Evolutionary conservation across 2,888 invertebrate genomes (phyloP).

Genomic region (Stenichneumon culpator): DNA sequence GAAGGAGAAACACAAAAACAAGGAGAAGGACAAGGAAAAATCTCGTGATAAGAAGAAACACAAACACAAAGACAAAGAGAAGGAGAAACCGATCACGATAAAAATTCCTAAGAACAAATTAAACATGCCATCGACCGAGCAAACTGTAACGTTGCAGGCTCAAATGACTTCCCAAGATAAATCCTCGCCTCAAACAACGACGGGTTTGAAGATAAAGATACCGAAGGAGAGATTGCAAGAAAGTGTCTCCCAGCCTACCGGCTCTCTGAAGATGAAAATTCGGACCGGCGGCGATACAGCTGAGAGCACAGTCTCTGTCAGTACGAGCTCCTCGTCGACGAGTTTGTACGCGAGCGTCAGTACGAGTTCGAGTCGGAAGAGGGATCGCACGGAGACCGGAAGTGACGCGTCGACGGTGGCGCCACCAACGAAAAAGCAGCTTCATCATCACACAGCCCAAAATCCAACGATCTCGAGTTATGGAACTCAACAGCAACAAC

Average conservation of each 20-base stretch:
- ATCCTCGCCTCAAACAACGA: slow-evolving; percentile 77
- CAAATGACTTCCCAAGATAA: slow-evolving; percentile 65
- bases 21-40: slow-evolving; percentile 87
- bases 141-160: slow-evolving; percentile 50
- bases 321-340: slow-evolving; percentile 33
- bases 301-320: slow-evolving; percentile 62
- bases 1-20: slow-evolving; percentile 93
- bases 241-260: slow-evolving; percentile 70
- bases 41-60: slow-evolving; percentile 91
- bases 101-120: slow-evolving; percentile 88
- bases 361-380: slow-evolving; percentile 57
- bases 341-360: slow-evolving; percentile 30
- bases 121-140: slow-evolving; percentile 77
- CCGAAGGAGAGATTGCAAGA: slow-evolving; percentile 90
- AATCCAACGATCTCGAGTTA: slow-evolving; percentile 83
- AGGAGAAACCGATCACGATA: slow-evolving; percentile 90
- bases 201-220: slow-evolving; percentile 92
- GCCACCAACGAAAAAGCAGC: slow-evolving; percentile 65
- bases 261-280: slow-evolving; percentile 91
- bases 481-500: slow-evolving; percentile 64
- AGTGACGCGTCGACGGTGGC: slow-evolving; percentile 32
- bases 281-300: slow-evolving; percentile 86
- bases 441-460: slow-evolving; percentile 40
- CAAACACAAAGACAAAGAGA: slow-evolving; percentile 89
- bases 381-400: slow-evolving; percentile 54